phyloP scores from a whole-genome alignment of 2,797 vertebrate species.

The Lates japonicus region DNA sequence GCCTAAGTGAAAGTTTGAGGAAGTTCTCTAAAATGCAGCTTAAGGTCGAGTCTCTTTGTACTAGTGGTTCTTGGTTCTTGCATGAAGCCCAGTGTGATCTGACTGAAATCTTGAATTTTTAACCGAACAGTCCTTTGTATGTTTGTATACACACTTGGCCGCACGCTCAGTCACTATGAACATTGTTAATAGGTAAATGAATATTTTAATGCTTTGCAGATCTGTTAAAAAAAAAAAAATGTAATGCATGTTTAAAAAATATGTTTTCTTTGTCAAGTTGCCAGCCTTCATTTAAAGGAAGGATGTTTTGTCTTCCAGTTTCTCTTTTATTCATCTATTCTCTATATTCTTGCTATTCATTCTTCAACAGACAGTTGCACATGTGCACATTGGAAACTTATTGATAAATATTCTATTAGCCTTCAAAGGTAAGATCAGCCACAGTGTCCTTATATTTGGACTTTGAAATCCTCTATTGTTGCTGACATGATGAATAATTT shows the following conservation, averaged over 20 bases:
- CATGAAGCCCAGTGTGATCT: too few species aligned
- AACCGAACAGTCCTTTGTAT: too few species aligned
- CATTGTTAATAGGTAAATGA: background rate
- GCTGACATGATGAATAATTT: background rate
- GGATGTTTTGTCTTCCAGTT: background rate
- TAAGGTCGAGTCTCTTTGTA: background rate
- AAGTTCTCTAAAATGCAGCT: background rate
- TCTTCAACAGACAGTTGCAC: background rate
- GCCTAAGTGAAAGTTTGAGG: background rate
- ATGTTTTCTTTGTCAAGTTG: background rate
- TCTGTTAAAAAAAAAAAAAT: background rate
- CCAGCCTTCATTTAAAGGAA: background rate
- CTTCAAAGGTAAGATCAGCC: too few species aligned
- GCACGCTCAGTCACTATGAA: background rate
- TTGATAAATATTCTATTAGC: background rate
- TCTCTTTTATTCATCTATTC: background rate
- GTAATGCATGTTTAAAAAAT: slow-evolving; percentile 27
- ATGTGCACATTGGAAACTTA: slow-evolving; percentile 1
- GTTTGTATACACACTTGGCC: background rate
- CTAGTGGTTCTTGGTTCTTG: background rate
- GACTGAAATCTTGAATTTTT: too few species aligned
- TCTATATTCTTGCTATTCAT: background rate
- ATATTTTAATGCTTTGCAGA: background rate
- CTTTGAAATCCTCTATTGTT: background rate
- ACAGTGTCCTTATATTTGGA: background rate